Evolutionary conservation across 2,888 invertebrate genomes (phyloP).

Genomic region (Brenthis hecate): DNA sequence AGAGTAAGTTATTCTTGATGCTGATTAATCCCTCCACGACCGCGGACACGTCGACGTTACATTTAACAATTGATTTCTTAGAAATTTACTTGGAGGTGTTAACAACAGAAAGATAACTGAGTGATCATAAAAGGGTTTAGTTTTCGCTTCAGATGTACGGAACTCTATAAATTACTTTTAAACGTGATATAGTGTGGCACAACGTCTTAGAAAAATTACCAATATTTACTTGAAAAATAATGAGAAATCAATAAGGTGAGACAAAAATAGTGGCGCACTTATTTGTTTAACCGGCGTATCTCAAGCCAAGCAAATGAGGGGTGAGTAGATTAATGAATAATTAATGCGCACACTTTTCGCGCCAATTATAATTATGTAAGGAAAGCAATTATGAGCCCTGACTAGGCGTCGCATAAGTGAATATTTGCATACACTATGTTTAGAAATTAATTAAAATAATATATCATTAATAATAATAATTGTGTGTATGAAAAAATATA

Average conservation of each 20-base stretch:
- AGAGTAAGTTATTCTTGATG: too few relatives aligned
- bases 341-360: conserved; percentile 74
- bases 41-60: too few relatives aligned
- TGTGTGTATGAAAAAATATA: not conserved
- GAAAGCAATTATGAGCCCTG: conserved; percentile 63
- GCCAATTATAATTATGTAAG: conserved; percentile 79
- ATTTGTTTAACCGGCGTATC: conserved; percentile 68
- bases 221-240: conserved; percentile 26
- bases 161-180: too few relatives aligned
- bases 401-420: conserved; percentile 44
- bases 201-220: conserved; percentile 10
- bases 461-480: conserved; percentile 27
- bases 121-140: too few relatives aligned
- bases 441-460: conserved; percentile 26
- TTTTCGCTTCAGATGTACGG: too few relatives aligned
- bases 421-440: conserved; percentile 43
- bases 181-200: not conserved
- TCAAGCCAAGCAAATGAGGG: conserved; percentile 74
- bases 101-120: too few relatives aligned
- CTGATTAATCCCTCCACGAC: too few relatives aligned
- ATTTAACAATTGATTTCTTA: too few relatives aligned
- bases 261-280: conserved; percentile 64
- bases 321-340: conserved; percentile 74
- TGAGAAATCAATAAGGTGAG: conserved; percentile 55
- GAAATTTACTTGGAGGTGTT: too few relatives aligned